Conservation (phyloP, 1,140 invertebrate genomes). For the Nixonia krombeini region DNA sequence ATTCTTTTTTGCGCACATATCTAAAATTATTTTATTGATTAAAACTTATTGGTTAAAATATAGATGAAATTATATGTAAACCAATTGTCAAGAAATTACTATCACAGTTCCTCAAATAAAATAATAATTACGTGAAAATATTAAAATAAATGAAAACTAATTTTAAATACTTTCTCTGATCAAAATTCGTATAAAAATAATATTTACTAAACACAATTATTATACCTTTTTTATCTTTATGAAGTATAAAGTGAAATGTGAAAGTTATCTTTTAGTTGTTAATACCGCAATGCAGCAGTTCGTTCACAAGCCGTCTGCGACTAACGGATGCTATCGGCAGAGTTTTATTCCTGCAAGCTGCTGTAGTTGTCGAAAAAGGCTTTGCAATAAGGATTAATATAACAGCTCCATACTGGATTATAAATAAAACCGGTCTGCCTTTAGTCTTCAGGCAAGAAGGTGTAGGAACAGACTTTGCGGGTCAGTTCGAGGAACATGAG, state of each 20-base stretch:
- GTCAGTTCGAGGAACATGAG: slow-evolving; percentile 96
- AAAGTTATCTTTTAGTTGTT: slow-evolving; percentile 51
- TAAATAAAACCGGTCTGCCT: slow-evolving; percentile 95
- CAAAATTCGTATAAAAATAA: too few relatives aligned
- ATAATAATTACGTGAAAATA: too few relatives aligned
- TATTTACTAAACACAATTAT: too few relatives aligned
- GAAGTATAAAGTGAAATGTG: background rate
- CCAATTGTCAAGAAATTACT: too few relatives aligned
- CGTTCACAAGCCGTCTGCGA: slow-evolving; percentile 73
- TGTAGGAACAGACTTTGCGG: slow-evolving; percentile 83
- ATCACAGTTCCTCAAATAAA: too few relatives aligned
- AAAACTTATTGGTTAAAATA: too few relatives aligned
- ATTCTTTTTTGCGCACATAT: too few relatives aligned
- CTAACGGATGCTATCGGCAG: slow-evolving; percentile 81
- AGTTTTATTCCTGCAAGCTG: slow-evolving; percentile 81
- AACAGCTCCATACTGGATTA: slow-evolving; percentile 92
- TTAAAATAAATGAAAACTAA: too few relatives aligned
- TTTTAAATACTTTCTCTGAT: too few relatives aligned
- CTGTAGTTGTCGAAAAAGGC: slow-evolving; percentile 72
- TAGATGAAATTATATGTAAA: too few relatives aligned
- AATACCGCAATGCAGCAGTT: slow-evolving; percentile 66
- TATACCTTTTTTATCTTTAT: background rate
- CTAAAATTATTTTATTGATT: too few relatives aligned
- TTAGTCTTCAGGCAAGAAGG: slow-evolving; percentile 95
- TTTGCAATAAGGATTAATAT: slow-evolving; percentile 80